phyloP scores from a whole-genome alignment of 2,888 invertebrate species.

The Stenodema calcarata region DNA sequence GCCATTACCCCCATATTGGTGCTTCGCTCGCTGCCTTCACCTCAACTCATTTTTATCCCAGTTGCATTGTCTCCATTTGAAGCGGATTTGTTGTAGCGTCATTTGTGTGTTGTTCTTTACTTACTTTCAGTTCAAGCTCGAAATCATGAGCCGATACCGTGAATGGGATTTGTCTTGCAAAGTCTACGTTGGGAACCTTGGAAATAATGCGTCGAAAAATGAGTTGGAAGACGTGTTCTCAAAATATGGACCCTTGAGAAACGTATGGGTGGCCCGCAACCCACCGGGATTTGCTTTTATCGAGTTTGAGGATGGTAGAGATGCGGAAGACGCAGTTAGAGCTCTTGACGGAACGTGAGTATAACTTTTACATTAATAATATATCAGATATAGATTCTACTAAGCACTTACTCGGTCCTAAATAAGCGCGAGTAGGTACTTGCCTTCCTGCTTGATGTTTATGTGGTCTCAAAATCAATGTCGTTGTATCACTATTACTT shows the following conservation, averaged over 20 bases:
- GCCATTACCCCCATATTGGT: slow-evolving; percentile 8
- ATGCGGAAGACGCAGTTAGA: slow-evolving; percentile 85
- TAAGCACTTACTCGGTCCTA: too few species aligned
- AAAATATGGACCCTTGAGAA: slow-evolving; percentile 86
- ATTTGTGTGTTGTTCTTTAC: background rate
- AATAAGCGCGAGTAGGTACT: too few species aligned
- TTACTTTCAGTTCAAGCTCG: background rate
- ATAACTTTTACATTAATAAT: too few species aligned
- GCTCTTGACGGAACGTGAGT: slow-evolving; percentile 84
- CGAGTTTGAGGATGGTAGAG: slow-evolving; percentile 86
- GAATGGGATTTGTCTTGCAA: slow-evolving; percentile 90
- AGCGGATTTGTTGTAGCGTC: background rate
- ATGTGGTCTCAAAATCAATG: too few species aligned
- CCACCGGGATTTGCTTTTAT: slow-evolving; percentile 92
- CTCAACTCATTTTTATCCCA: background rate
- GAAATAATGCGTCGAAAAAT: slow-evolving; percentile 87
- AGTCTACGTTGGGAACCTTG: slow-evolving; percentile 91
- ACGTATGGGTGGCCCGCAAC: slow-evolving; percentile 93
- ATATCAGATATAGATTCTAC: too few species aligned
- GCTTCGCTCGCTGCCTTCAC: background rate
- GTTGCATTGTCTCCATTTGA: background rate
- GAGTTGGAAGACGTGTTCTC: slow-evolving; percentile 87
- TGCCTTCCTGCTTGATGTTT: too few species aligned
- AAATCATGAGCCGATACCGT: slow-evolving; percentile 73
- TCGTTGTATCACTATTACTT: too few species aligned